Base-by-base conservation (phyloP, 92 coral and sea anemone species). In the Epizoanthus ramosus region DNA sequence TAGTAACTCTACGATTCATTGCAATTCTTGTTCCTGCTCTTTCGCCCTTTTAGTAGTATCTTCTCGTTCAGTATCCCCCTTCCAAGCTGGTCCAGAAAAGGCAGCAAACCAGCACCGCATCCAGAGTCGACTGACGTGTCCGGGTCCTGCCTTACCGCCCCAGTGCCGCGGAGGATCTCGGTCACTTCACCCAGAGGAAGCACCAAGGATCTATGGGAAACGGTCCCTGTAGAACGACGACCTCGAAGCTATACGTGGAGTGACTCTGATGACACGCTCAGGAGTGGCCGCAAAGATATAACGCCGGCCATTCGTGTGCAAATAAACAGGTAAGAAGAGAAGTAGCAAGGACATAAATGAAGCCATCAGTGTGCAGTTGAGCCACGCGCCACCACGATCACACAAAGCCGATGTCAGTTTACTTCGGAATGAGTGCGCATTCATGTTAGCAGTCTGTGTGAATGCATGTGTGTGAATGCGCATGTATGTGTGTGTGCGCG, bases 111-210 rank as follows among this genome's bases (percentile, higher is more conserved):
- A 2, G 70, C 5, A 18, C 21, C 24, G 21, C 68, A 60, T n/a
- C 81, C 37, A 9, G 33, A 57, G 53, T 57, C 22, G 56, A 18
- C 33, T n/a, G 57, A 76, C 13, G 60, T 35, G 22, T 10, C 57
- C 60, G 24, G 24, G 13, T 23, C 43, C 18, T n/a, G 5, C 8
- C 56, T 63, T 31, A 37, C 47, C 23, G 41, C 31, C 67, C 69
- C 81, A 60, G 81, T 59, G 28, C 81, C 81, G 69, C 68, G 57
- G 4, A 63, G 81, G 33, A 76, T 76, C 68, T 76, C 81, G 17
- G 81, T 76, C 57, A 76, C 81, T 8, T 76, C 81, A 4, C 81
- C 81, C 47, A 54, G 64, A 4, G 81, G 81, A 33, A 76, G 57
- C 81, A 76, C 64, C 39, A 59, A 59, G 47, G 81, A 76, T 35